phyloP scores from a whole-genome alignment of 2,113 vertebrate genomes.

The Ranitomeya variabilis region DNA sequence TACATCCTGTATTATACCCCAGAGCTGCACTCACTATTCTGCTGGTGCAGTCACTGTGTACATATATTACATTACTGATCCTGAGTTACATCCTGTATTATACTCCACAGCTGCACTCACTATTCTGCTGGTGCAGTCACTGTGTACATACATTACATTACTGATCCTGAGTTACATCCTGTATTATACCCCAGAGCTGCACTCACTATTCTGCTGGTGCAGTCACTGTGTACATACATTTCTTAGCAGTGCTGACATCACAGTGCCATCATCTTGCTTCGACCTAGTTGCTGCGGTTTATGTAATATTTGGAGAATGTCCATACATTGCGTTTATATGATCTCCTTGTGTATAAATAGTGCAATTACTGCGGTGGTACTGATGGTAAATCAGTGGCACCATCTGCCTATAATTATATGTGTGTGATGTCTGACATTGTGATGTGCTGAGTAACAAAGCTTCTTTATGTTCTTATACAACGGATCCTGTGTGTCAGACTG shows the following conservation, averaged over 20 bases:
- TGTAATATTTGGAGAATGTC: not conserved
- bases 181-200: too few species aligned
- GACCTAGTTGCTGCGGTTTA: not conserved
- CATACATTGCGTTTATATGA: not conserved
- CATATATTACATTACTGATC: too few species aligned
- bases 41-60: too few species aligned
- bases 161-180: too few species aligned
- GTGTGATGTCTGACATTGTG: not conserved
- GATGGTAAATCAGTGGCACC: not conserved
- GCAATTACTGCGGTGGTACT: not conserved
- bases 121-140: too few species aligned
- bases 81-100: too few species aligned
- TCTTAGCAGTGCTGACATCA: not conserved
- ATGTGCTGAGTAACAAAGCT: not conserved
- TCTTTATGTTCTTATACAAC: not conserved
- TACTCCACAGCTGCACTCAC: too few species aligned
- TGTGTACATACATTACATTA: too few species aligned
- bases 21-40: too few species aligned
- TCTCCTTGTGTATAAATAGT: not conserved
- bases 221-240: too few species aligned
- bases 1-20: too few species aligned
- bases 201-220: too few species aligned
- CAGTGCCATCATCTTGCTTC: not conserved
- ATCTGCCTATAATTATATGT: not conserved
- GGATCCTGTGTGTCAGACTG: not conserved